These are phyloP conservation scores for Drosophila navojoa DNA, from an alignment of 1,140 invertebrate species.

Conservation along the genomic window DNA sequence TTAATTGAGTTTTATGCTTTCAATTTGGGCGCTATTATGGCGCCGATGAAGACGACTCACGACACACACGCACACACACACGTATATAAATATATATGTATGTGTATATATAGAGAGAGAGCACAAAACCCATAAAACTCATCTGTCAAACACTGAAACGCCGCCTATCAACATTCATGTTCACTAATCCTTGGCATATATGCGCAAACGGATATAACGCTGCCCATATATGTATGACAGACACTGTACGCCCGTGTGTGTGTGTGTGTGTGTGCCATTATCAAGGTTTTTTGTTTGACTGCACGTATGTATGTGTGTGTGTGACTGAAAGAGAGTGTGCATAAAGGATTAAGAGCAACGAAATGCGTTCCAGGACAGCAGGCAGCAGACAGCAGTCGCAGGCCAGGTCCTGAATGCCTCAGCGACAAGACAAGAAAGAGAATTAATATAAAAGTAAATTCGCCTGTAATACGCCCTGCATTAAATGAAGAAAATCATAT, in stretches of 20 bases:
- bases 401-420: slow-evolving; percentile 7
- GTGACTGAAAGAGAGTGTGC: slow-evolving; percentile 49
- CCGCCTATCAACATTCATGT: slow-evolving; percentile 76
- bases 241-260: slow-evolving; percentile 7
- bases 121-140: slow-evolving; percentile 73
- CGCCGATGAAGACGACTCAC: slow-evolving; percentile 41
- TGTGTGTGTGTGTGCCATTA: slow-evolving; percentile 51
- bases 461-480: slow-evolving; percentile 9
- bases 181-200: slow-evolving; percentile 76
- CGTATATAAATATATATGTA: slow-evolving; percentile 12
- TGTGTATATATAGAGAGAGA: neutral
- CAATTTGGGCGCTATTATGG: slow-evolving; percentile 73
- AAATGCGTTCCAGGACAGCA: slow-evolving; percentile 56
- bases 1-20: slow-evolving; percentile 77
- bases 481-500: slow-evolving; percentile 1
- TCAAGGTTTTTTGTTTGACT: slow-evolving; percentile 73
- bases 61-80: slow-evolving; percentile 15
- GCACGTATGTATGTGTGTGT: slow-evolving; percentile 7
- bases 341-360: slow-evolving; percentile 72
- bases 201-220: slow-evolving; percentile 72
- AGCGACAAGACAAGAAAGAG: slow-evolving; percentile 22
- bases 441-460: slow-evolving; percentile 17
- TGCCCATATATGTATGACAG: slow-evolving; percentile 26
- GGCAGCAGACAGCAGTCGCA: slow-evolving; percentile 17
- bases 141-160: slow-evolving; percentile 76